phyloP scores from a whole-genome alignment of 1,140 invertebrate genomes.

The Cydia amplana region DNA sequence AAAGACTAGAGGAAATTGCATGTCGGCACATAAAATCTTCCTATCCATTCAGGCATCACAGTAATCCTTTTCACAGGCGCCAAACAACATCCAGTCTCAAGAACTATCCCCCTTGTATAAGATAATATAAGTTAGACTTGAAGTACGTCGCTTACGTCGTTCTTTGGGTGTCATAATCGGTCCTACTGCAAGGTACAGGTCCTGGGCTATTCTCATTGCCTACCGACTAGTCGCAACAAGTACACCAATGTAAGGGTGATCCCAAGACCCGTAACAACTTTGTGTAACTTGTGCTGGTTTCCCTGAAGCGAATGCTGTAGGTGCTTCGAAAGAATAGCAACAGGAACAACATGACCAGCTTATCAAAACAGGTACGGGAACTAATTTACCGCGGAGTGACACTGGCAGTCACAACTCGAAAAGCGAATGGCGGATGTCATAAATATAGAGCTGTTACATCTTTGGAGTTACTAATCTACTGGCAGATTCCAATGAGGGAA shows the following conservation, averaged over 20 bases:
- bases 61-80: not conserved
- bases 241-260: not conserved
- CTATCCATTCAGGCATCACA: not conserved
- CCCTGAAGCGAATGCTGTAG: not conserved
- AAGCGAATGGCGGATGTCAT: conserved; percentile 7
- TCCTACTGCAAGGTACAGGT: not conserved
- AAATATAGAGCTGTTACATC: conserved; percentile 4
- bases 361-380: conserved; percentile 7
- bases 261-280: not conserved
- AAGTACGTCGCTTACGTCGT: not conserved
- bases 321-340: not conserved
- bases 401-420: conserved; percentile 7
- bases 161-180: not conserved
- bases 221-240: not conserved
- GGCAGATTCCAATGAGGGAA: not conserved
- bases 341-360: not conserved
- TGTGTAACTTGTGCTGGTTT: not conserved
- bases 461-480: not conserved
- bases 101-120: not conserved
- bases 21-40: conserved; percentile 1
- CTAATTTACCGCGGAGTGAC: conserved; percentile 18
- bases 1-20: not conserved
- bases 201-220: not conserved
- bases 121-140: not conserved
- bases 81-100: conserved; percentile 4